phyloP scores from a whole-genome alignment of 2,113 vertebrate species.

The Eolophus roseicapilla region DNA sequence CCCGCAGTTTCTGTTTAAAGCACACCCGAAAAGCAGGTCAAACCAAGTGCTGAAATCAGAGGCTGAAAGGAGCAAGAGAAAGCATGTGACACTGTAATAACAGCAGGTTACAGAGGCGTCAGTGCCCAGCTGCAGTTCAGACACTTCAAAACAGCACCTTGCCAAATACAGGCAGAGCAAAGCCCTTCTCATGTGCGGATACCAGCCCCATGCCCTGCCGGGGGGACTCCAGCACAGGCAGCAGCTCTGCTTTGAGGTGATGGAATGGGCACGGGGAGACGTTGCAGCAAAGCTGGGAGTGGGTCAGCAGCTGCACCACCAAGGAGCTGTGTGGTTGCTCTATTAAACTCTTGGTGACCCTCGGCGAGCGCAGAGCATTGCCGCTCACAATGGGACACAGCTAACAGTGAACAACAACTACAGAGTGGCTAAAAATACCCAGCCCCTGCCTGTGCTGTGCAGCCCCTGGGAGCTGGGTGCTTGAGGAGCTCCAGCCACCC shows the following conservation, averaged over 20 bases:
- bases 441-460: fast-evolving
- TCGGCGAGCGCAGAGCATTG: neutral
- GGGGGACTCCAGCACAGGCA: fast-evolving
- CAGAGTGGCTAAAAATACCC: neutral
- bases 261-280: fast-evolving
- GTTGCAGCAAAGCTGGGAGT: neutral
- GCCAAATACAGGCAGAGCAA: neutral
- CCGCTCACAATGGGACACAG: constrained; percentile 32
- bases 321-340: constrained; percentile 36
- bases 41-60: neutral
- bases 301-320: constrained; percentile 1
- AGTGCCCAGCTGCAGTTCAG: neutral
- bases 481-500: neutral
- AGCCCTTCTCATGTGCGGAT: fast-evolving
- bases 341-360: constrained; percentile 67
- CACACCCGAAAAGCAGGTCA: neutral
- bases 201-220: fast-evolving
- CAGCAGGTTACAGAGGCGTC: neutral
- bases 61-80: neutral
- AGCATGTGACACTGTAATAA: neutral
- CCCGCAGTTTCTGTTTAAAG: neutral
- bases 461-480: neutral
- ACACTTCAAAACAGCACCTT: neutral
- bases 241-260: neutral
- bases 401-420: neutral